Conservation (phyloP, 2,113 vertebrate genomes). For the Bettongia penicillata region DNA sequence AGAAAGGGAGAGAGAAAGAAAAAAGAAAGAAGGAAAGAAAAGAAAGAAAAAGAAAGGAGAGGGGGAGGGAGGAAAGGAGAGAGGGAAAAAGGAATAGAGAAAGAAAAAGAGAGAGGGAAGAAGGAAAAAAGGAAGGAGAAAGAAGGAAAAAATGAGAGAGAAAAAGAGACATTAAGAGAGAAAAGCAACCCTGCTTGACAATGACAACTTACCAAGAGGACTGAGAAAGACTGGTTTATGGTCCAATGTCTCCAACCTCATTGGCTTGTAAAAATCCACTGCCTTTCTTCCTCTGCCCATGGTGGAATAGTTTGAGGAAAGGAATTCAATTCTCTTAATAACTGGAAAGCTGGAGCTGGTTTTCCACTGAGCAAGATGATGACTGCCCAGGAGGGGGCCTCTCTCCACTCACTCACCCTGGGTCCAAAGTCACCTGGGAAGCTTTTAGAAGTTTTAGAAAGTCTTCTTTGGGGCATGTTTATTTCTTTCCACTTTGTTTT, state of each 20-base stretch:
- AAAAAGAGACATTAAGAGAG: constrained; percentile 29
- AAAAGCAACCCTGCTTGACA: constrained; percentile 1
- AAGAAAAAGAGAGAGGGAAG: constrained; percentile 40
- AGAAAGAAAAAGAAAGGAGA: neutral
- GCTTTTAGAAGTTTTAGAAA: neutral
- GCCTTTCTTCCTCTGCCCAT: neutral
- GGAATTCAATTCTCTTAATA: neutral
- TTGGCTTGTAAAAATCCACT: neutral
- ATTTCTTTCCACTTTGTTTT: neutral
- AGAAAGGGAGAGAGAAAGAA: neutral
- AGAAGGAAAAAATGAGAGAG: neutral
- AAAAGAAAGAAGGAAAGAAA: no score
- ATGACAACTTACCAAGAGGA: neutral
- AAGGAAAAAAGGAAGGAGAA: no score
- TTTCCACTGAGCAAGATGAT: neutral
- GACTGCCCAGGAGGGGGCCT: neutral
- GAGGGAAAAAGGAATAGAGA: constrained; percentile 43
- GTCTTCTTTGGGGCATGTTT: neutral
- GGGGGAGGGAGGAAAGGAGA: constrained; percentile 67
- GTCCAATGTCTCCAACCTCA: neutral
- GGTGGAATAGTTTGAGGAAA: neutral
- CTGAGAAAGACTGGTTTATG: neutral
- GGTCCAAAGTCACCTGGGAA: neutral
- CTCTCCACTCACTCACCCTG: neutral
- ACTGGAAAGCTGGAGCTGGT: neutral